Percentiles rank a stretch among this genome's conserved stretches.
These are phyloP conservation scores for Augochlorella aurata DNA, from an alignment of 2,888 invertebrate species.

Conservation along the genomic window DNA sequence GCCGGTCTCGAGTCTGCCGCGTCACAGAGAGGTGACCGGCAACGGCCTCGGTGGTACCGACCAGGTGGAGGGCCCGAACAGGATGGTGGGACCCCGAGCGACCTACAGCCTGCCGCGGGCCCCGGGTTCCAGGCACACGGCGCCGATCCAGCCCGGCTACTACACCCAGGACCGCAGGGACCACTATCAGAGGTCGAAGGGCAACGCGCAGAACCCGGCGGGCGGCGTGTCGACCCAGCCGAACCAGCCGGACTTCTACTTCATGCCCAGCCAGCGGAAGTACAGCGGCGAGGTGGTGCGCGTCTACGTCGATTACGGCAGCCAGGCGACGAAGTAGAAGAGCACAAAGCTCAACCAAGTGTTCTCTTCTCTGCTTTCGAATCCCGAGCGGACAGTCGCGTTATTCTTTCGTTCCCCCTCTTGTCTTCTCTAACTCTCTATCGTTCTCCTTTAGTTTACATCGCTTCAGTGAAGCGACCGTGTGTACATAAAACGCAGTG, in stretches of 20 bases:
- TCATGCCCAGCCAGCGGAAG: constrained; percentile 96
- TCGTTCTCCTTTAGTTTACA: constrained; percentile 20
- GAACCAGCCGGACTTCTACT: constrained; percentile 93
- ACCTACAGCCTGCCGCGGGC: constrained; percentile 91
- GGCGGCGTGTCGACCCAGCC: constrained; percentile 73
- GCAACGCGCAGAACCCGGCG: constrained; percentile 55
- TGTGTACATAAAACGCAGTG: constrained; percentile 63
- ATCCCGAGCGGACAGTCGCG: constrained; percentile 42
- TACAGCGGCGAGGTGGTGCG: constrained; percentile 95
- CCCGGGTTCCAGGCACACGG: constrained; percentile 82
- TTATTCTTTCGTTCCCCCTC: background rate
- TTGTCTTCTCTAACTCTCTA: background rate
- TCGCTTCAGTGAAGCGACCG: constrained; percentile 66
- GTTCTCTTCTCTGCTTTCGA: constrained; percentile 22
- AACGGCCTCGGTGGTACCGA: constrained; percentile 83
- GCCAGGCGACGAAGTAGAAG: constrained; percentile 84
- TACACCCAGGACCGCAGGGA: constrained; percentile 84
- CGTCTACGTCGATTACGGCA: constrained; percentile 92
- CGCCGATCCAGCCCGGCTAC: constrained; percentile 82
- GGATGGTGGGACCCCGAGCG: constrained; percentile 83
- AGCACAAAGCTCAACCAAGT: constrained; percentile 9
- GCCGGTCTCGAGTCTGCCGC: constrained; percentile 78
- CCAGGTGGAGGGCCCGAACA: constrained; percentile 75
- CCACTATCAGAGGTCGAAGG: constrained; percentile 73
- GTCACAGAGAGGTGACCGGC: constrained; percentile 74